These are phyloP conservation scores for Macrostomum lignano DNA, from an alignment of 1,140 invertebrate species.

Conservation along the genomic window DNA sequence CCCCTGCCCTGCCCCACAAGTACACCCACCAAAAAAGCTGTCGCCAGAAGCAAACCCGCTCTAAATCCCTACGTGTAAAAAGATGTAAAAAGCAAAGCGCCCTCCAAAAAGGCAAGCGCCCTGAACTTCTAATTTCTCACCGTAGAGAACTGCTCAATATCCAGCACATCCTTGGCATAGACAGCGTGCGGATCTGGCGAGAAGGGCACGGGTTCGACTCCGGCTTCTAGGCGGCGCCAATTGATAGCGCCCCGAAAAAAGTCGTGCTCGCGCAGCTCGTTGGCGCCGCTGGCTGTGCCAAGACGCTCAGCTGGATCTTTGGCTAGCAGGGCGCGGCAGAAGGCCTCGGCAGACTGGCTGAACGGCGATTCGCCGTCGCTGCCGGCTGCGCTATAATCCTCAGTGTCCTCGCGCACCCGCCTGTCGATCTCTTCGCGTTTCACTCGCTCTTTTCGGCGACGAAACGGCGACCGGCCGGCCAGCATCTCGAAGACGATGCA, in stretches of 20 bases:
- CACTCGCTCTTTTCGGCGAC: conserved; percentile 49
- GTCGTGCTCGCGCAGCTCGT: no score
- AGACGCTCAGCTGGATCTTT: conserved; percentile 51
- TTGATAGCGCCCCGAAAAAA: conserved; percentile 50
- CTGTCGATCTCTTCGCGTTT: conserved; percentile 88
- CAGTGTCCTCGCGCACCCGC: conserved; percentile 68
- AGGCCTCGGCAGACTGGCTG: no score
- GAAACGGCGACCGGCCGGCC: conserved; percentile 73
- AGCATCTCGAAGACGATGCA: conserved; percentile 97
- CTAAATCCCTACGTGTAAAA: no score
- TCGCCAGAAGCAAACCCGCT: no score
- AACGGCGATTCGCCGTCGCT: no score
- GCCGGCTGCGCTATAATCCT: conserved; percentile 78
- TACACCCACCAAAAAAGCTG: no score
- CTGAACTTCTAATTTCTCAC: no score
- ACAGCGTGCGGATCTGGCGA: conserved; percentile 86
- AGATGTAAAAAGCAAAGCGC: no score
- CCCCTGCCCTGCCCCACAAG: no score
- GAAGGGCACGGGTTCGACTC: conserved; percentile 72
- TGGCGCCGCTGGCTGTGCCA: no score
- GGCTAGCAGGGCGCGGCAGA: no score
- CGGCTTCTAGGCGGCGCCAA: conserved; percentile 82
- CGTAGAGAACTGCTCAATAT: conserved; percentile 96
- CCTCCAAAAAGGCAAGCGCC: no score
- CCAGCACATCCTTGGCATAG: conserved; percentile 92